Evolutionary conservation across 2,797 vertebrate species (phyloP).

Genomic region (Pangasius larnaudii): DNA sequence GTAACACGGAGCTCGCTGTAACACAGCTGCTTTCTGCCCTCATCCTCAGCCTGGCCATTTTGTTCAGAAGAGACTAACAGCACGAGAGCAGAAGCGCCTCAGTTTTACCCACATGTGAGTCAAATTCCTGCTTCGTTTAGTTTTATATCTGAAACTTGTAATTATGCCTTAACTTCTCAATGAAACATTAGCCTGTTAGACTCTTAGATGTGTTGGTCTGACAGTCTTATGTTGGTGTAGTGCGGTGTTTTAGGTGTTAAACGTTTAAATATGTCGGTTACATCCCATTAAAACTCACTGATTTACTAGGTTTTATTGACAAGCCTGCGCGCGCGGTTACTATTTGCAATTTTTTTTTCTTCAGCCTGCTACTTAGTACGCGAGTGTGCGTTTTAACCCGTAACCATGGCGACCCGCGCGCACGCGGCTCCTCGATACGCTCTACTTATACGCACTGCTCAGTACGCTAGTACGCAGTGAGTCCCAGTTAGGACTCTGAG

Average conservation of each 20-base stretch:
- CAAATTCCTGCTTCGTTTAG: neutral
- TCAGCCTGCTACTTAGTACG: neutral
- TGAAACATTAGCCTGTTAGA: neutral
- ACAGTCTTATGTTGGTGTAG: neutral
- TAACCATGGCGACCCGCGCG: conserved; percentile 7
- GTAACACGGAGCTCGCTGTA: neutral
- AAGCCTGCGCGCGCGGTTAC: neutral
- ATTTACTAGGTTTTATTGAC: neutral
- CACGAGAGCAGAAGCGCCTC: neutral
- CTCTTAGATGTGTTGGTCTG: neutral
- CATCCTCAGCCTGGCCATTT: neutral
- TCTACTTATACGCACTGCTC: neutral
- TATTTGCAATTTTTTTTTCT: neutral
- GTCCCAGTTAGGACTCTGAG: neutral
- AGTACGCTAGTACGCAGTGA: neutral
- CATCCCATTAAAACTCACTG: neutral
- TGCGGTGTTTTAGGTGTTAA: neutral
- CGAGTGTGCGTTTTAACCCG: neutral
- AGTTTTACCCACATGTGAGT: neutral
- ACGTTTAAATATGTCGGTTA: neutral
- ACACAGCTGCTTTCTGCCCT: neutral
- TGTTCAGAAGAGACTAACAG: too few relatives aligned
- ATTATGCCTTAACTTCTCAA: neutral
- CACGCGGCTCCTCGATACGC: neutral
- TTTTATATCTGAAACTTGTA: neutral